These are phyloP conservation scores for Chaetops frenatus DNA, from an alignment of 2,113 vertebrate genomes.

Conservation along the genomic window DNA sequence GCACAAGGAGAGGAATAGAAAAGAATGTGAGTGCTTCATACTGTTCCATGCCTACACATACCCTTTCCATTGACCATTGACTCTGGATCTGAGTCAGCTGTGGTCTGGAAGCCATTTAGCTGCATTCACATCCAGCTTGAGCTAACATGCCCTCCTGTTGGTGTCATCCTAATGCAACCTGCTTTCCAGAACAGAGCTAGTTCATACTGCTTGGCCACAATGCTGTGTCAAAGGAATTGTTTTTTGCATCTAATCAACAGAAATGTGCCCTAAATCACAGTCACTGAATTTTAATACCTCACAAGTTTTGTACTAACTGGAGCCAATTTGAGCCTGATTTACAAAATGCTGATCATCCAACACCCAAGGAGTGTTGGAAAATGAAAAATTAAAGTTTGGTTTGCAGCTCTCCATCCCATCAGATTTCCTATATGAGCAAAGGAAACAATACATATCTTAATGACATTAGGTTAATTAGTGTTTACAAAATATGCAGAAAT, in stretches of 20 bases:
- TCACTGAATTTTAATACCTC: not conserved
- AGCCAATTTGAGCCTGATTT: not conserved
- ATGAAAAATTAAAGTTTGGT: not conserved
- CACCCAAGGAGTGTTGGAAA: not conserved
- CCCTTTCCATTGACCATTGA: fast-evolving
- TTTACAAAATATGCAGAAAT: not conserved
- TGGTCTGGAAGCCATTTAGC: not conserved
- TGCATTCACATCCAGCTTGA: not conserved
- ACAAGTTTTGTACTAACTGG: not conserved
- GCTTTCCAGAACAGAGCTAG: not conserved
- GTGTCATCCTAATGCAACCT: not conserved
- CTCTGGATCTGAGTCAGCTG: not conserved
- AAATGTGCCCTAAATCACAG: not conserved
- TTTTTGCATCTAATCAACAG: not conserved
- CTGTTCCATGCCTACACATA: not conserved
- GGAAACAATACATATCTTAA: not conserved
- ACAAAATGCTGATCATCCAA: not conserved
- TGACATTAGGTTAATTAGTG: not conserved
- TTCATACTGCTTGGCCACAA: not conserved
- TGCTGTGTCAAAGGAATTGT: not conserved
- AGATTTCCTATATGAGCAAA: not conserved
- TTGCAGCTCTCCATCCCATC: not conserved
- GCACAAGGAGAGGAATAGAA: not conserved
- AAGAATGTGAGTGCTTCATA: not conserved
- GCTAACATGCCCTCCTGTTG: not conserved